phyloP scores from a whole-genome alignment of 2,888 invertebrate genomes.

The Pegoplata infirma region DNA sequence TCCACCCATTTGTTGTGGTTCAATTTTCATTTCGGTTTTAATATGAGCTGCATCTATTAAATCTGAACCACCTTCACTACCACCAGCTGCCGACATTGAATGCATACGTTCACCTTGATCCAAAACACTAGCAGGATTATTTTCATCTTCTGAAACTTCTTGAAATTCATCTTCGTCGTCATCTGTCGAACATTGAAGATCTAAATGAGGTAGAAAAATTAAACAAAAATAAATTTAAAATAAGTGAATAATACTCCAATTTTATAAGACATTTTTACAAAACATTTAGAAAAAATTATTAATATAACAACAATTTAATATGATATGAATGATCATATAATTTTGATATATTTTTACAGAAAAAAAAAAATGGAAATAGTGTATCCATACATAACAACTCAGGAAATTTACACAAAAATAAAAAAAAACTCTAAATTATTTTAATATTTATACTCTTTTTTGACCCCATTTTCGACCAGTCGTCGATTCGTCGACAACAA shows the following conservation, averaged over 20 bases:
- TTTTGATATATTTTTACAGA: neutral
- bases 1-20: constrained; percentile 69
- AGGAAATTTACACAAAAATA: neutral
- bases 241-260: neutral
- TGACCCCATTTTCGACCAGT: no score
- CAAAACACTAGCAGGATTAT: constrained; percentile 78
- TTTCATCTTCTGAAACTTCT: constrained; percentile 80
- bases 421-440: no score
- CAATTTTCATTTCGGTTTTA: constrained; percentile 72
- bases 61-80: constrained; percentile 63
- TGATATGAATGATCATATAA: neutral
- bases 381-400: neutral
- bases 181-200: constrained; percentile 86
- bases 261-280: neutral
- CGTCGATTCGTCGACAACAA: no score
- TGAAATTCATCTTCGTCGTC: constrained; percentile 84
- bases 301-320: neutral
- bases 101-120: constrained; percentile 76
- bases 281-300: neutral
- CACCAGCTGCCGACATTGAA: constrained; percentile 49
- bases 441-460: no score
- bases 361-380: neutral
- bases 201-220: constrained; percentile 72
- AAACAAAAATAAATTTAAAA: constrained; percentile 10
- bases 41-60: constrained; percentile 72